A percentile compares a stretch with the other conserved stretches of the same genome.
These are phyloP conservation scores for Eupithecia abbreviata DNA, from an alignment of 2,888 invertebrate genomes.

Conservation along the genomic window DNA sequence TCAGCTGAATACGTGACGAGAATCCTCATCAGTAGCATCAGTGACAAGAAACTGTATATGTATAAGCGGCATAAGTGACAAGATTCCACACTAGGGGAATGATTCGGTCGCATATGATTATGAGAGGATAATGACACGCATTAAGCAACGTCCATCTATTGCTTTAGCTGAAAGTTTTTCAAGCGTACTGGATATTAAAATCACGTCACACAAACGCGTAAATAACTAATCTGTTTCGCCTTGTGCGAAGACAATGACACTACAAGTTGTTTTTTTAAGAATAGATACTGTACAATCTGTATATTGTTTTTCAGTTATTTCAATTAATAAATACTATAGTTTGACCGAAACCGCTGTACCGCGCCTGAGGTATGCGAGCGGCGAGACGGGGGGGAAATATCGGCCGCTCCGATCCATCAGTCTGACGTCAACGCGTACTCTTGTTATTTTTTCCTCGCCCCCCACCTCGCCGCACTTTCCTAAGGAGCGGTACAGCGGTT, in stretches of 20 bases:
- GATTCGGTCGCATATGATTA: too few relatives aligned
- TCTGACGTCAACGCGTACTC: too few relatives aligned
- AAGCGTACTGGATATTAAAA: not conserved
- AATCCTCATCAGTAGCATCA: not conserved
- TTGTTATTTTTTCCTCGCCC: too few relatives aligned
- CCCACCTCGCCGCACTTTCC: too few relatives aligned
- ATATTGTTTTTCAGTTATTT: too few relatives aligned
- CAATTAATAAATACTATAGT: too few relatives aligned
- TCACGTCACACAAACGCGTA: not conserved
- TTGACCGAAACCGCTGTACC: too few relatives aligned
- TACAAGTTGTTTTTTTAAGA: not conserved
- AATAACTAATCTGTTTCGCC: not conserved
- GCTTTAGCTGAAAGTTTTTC: not conserved
- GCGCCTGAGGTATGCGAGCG: too few relatives aligned
- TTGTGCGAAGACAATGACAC: not conserved
- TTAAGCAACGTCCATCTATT: not conserved
- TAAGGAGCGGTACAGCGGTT: too few relatives aligned
- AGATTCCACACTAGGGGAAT: not conserved
- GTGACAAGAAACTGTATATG: not conserved
- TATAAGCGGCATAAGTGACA: not conserved
- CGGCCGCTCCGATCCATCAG: too few relatives aligned
- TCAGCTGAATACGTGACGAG: not conserved
- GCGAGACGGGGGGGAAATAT: too few relatives aligned
- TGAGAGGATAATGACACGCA: not conserved
- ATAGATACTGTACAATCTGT: too few relatives aligned